Base-by-base conservation (phyloP, 2,888 invertebrate species). In the Ectemnius continuus region DNA sequence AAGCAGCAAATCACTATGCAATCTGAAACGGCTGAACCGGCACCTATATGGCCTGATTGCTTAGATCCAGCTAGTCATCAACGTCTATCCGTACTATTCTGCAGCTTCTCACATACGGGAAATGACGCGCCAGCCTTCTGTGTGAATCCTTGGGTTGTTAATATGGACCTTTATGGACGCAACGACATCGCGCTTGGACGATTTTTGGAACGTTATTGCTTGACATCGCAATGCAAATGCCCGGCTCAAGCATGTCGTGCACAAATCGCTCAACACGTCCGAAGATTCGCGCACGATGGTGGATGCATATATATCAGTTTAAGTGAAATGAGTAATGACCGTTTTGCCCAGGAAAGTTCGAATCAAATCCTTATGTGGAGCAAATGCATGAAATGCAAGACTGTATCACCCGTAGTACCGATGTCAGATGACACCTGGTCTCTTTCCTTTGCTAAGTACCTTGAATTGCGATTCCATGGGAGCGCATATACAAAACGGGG, bases 121-220 rank as follows among this genome's bases (percentile, higher is more conserved):
- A 92, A 93, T 45, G 96, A 97, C 86, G 95, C 96, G 2, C 97
- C 97, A 0, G 95, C 95, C 71, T 97, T 97, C 88, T 98, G 98
- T 89, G 96, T 97, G 0, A 95, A 96, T 87, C 98, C 98, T 0
- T 96, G 97, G 95, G 94, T 97, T 67, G 96, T 97, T 0, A 94
- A 94, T 68, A 99, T 99, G 98, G 96, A 97, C 87, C 96, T 98
- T 92, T 99, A 99, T 91, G 98, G 98, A 0, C 94, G 95, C 23
- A 97, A 98, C 88, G 99, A 99, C 91, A 98, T 99, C 84, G 96
- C 98, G 0, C 92, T 99, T 59, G 99, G 99, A 47, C 96, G 96
- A 77, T 99, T 99, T 89, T 92, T 99, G 59, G 97, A 98, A 88
- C 94, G 96, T 71, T 98, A 98, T 89, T 99, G 98, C 90, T 97